A percentile compares a stretch with the other conserved stretches of the same genome.
phyloP scores from a whole-genome alignment of 2,113 vertebrate species.

The Dendrocopos noguchii region DNA sequence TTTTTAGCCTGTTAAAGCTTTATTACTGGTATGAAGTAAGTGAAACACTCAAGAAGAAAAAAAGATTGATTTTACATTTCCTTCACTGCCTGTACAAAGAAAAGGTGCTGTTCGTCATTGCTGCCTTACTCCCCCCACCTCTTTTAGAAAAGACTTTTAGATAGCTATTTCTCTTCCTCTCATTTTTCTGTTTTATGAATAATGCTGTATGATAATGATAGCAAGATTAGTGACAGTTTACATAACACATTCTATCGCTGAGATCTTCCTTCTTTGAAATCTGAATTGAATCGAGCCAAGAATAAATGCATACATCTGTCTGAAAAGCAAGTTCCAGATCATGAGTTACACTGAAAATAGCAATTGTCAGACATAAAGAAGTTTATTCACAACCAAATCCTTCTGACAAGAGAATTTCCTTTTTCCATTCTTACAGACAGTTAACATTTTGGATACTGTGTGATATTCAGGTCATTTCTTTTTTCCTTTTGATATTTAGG shows the following conservation, averaged over 20 bases:
- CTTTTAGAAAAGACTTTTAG: neutral
- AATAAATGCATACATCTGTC: conserved; percentile 10
- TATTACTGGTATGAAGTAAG: neutral
- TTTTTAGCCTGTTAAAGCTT: neutral
- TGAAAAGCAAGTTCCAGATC: conserved; percentile 11
- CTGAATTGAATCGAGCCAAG: neutral
- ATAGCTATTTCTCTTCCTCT: neutral
- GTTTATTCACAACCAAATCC: neutral
- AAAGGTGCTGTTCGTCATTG: neutral
- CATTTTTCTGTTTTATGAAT: neutral
- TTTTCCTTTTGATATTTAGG: conserved; percentile 73
- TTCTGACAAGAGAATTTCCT: neutral
- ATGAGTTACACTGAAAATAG: conserved; percentile 28
- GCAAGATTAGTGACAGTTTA: conserved; percentile 23
- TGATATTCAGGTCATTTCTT: neutral
- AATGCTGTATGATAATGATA: neutral
- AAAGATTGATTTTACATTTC: neutral
- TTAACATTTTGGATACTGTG: neutral
- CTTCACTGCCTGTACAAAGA: neutral
- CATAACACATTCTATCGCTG: neutral
- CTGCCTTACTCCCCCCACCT: neutral
- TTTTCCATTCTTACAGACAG: neutral
- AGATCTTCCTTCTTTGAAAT: conserved; percentile 3
- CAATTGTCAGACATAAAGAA: neutral
- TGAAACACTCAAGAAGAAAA: neutral